phyloP scores from a whole-genome alignment of 1,140 invertebrate species.

The Caenorhabditis tropicalis region DNA sequence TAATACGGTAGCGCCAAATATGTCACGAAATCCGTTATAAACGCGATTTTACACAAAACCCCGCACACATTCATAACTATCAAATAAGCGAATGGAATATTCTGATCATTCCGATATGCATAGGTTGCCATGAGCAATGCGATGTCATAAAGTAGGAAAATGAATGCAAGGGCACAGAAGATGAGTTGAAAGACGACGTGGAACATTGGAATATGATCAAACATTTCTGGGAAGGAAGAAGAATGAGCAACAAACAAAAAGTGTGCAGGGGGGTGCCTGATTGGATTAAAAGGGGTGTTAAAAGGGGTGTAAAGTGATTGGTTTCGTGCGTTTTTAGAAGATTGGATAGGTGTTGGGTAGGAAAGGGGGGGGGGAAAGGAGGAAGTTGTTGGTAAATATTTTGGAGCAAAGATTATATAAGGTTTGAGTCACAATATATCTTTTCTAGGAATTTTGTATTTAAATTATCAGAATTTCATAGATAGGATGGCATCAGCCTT shows the following conservation, averaged over 20 bases:
- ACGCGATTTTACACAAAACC: conserved; percentile 27
- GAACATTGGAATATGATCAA: conserved; percentile 10
- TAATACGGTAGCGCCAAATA: conserved; percentile 13
- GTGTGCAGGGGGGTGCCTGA: too few species aligned
- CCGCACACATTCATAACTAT: conserved; percentile 8
- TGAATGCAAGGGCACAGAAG: background rate
- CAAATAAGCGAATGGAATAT: conserved; percentile 20
- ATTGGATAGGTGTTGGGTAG: too few species aligned
- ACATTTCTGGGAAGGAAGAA: too few species aligned
- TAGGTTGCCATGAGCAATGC: background rate
- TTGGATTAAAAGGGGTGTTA: too few species aligned
- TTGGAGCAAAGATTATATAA: background rate
- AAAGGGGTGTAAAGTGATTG: background rate
- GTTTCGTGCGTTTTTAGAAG: background rate
- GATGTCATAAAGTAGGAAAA: background rate
- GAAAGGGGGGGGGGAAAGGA: background rate
- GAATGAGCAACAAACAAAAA: too few species aligned
- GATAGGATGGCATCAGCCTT: too few species aligned
- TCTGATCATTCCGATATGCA: conserved; percentile 4
- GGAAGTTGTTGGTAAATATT: background rate
- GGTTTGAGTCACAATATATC: too few species aligned
- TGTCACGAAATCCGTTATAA: background rate
- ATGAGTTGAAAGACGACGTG: background rate
- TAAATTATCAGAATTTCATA: too few species aligned
- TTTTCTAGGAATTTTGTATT: too few species aligned